These are phyloP conservation scores for Amaurobius ferox DNA, from an alignment of 2,888 invertebrate genomes.

Conservation along the genomic window DNA sequence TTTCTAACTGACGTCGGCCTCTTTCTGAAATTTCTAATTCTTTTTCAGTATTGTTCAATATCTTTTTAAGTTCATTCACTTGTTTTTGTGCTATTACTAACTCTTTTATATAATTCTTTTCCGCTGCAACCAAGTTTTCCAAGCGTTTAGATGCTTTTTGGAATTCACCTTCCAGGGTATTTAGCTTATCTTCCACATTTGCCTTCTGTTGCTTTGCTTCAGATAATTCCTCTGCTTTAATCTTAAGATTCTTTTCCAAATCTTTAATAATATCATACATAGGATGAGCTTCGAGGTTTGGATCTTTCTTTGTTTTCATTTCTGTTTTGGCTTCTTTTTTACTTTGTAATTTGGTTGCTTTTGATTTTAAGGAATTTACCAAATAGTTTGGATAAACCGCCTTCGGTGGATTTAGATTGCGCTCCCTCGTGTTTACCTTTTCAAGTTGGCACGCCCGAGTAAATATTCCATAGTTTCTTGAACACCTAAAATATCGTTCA, in stretches of 20 bases:
- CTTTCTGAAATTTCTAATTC: background rate
- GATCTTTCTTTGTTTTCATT: background rate
- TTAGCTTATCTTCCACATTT: background rate
- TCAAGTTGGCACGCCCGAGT: slow-evolving; percentile 25
- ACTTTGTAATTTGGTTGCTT: background rate
- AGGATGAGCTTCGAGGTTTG: background rate
- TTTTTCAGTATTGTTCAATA: background rate
- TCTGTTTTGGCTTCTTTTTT: background rate
- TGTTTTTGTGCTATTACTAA: background rate
- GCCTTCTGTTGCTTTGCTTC: background rate
- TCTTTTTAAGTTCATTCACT: background rate
- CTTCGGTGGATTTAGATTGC: no score
- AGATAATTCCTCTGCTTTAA: background rate
- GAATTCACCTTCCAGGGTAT: background rate
- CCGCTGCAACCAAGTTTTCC: background rate
- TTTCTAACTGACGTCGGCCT: background rate
- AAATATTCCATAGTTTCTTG: slow-evolving; percentile 23
- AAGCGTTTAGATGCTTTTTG: background rate
- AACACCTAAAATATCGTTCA: slow-evolving; percentile 34
- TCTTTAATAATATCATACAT: background rate
- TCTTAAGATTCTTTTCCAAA: background rate
- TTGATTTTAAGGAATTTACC: no score
- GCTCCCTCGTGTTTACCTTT: background rate
- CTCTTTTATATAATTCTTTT: background rate
- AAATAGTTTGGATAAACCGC: no score